Evolutionary conservation across 2,113 vertebrate genomes (phyloP).

Genomic region (Melanerpes formicivorus): DNA sequence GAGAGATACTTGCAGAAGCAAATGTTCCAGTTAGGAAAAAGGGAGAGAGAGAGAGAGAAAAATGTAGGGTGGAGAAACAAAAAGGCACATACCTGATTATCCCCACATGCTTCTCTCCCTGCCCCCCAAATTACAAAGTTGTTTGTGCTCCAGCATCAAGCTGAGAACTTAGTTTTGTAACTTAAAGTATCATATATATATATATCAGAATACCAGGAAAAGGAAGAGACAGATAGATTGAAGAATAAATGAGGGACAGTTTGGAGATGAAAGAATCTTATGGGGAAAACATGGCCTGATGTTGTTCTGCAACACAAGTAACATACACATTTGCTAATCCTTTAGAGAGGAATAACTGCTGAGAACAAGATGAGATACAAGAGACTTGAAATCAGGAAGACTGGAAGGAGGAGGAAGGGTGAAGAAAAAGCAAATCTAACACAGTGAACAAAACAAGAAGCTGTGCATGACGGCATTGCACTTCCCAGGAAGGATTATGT

Average conservation of each 20-base stretch:
- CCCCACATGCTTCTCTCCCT: background rate
- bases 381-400: background rate
- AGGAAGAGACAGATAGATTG: background rate
- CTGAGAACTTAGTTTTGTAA: background rate
- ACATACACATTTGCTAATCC: background rate
- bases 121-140: background rate
- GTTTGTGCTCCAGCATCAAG: background rate
- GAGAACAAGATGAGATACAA: background rate
- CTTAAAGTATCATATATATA: background rate
- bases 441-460: background rate
- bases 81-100: background rate
- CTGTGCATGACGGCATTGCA: rapidly evolving
- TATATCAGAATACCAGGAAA: background rate
- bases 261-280: background rate
- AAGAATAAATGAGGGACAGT: slow-evolving; percentile 2
- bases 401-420: background rate
- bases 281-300: background rate
- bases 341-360: slow-evolving; percentile 5
- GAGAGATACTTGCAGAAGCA: background rate
- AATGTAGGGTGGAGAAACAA: background rate
- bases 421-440: background rate
- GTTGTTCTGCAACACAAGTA: slow-evolving; percentile 15
- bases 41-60: background rate
- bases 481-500: background rate
- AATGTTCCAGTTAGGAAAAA: background rate